Conservation (phyloP, 2,113 vertebrate genomes). For the Leiothrix lutea region DNA sequence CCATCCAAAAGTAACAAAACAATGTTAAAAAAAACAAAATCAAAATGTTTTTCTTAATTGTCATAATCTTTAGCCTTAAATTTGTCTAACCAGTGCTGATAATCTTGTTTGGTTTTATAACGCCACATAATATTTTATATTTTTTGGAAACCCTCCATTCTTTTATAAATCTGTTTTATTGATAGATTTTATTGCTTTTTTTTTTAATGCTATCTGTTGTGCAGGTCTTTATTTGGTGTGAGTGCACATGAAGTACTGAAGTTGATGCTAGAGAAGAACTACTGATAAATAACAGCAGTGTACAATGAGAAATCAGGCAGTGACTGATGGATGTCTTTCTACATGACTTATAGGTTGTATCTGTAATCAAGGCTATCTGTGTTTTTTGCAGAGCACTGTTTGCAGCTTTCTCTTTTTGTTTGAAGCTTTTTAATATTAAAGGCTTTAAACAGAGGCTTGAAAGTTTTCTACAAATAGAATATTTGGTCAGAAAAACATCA, state of each 20-base stretch:
- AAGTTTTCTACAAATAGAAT: background rate
- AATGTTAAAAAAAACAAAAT: background rate
- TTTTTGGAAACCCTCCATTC: background rate
- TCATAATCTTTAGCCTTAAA: background rate
- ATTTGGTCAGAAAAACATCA: background rate
- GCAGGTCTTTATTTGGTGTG: background rate
- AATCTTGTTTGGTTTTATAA: background rate
- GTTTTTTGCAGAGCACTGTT: background rate
- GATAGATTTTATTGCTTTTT: background rate
- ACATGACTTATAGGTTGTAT: background rate
- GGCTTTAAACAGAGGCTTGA: background rate
- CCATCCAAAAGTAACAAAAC: background rate
- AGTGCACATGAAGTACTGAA: background rate
- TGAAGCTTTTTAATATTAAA: background rate
- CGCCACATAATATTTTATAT: background rate
- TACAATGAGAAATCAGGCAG: background rate
- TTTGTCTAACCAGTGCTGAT: background rate
- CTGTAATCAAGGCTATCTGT: background rate
- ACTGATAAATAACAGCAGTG: background rate
- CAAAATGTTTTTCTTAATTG: background rate
- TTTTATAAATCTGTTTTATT: background rate
- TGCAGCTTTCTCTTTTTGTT: background rate
- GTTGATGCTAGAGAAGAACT: background rate
- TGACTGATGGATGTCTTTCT: background rate
- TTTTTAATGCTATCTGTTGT: background rate